Conservation (phyloP, 2,797 vertebrate species). For the Gallinago nigripennis region DNA sequence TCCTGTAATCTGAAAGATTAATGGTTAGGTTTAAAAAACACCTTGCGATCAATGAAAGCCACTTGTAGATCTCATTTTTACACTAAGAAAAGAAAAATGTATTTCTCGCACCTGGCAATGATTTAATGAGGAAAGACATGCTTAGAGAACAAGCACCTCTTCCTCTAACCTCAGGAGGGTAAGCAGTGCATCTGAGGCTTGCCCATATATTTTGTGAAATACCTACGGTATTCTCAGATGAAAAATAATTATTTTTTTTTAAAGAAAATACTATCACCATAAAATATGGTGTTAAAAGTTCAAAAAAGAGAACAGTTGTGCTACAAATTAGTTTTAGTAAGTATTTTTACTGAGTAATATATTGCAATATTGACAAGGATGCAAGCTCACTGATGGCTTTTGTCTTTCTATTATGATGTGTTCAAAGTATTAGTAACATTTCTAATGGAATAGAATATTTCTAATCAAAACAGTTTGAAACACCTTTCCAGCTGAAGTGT, state of each 20-base stretch:
- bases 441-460: background rate
- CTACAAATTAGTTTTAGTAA: background rate
- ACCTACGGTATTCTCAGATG: background rate
- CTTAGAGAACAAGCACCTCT: background rate
- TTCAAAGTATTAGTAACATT: background rate
- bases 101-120: background rate
- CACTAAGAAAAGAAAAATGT: background rate
- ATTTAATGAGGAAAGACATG: background rate
- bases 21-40: background rate
- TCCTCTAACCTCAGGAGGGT: background rate
- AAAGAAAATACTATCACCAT: background rate
- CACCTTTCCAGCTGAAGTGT: background rate
- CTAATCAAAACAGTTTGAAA: background rate
- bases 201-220: background rate
- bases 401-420: background rate
- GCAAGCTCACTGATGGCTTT: fast-evolving
- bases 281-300: background rate
- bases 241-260: background rate
- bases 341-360: background rate
- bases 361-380: background rate
- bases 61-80: background rate
- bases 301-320: background rate
- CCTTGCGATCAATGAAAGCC: background rate
- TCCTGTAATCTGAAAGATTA: background rate
- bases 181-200: background rate